Evolutionary conservation across 2,888 invertebrate species (phyloP), one percentile per base, ranked within the genome.

Genomic region (Furcula furcula): DNA sequence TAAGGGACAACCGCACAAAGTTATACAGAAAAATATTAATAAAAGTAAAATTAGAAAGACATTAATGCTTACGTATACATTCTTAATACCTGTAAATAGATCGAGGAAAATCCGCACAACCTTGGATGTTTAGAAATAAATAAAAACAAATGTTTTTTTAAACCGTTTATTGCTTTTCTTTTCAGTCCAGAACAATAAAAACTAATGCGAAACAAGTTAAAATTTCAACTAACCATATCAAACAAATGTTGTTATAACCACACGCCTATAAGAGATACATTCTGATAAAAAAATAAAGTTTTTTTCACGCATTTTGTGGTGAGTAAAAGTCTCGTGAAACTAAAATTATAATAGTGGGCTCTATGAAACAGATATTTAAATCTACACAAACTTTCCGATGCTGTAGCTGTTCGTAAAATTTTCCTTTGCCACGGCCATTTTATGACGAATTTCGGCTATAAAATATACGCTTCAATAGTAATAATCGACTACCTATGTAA

Each of bases 251-350:
- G 48, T 47, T 36, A 29, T 40, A 44, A 49, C 45, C 45, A 39
- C 43, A 43, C 25, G 18, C 91, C 92, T 49, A 59, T 37, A 20
- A 41, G 27, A 29, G 28, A 47, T 45, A 12, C 40, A 45, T n/a
- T n/a, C n/a, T n/a, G n/a, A n/a, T n/a, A n/a, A n/a, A n/a, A n/a
- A n/a, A n/a, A n/a, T n/a, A n/a, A n/a, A n/a, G n/a, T n/a, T n/a
- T n/a, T n/a, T 4, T 37, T 45, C 37, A 40, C 31, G 36, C 19
- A 31, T 15, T 7, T 33, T 10, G 25, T 20, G 3, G 9, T 11
- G 4, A 32, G 13, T 14, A 20, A 6, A 15, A 23, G 10, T 34
- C 2, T n/a, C 11, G 15, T 11, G 7, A 16, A 23, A 14, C 22
- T 13, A n/a, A 1, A 25, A 14, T 13, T 14, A 13, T 4, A 13